Evolutionary conservation across 2,888 invertebrate genomes (phyloP), one percentile per base, ranked within the genome.

Genomic region (Ormyrus nitidulus): DNA sequence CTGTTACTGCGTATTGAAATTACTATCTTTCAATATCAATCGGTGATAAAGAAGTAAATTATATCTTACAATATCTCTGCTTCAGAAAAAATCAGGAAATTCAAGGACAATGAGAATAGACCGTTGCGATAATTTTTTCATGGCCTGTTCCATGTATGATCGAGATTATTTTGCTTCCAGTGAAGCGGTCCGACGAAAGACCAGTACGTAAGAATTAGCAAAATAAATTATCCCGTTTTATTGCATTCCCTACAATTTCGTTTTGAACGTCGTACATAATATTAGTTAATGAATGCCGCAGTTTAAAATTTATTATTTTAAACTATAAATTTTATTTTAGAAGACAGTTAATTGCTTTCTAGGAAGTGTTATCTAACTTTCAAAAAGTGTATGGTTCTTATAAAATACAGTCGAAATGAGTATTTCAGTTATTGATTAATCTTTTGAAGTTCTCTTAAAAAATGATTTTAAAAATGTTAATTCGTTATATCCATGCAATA

Each of bases 211-310:
- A 65, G 11, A 56, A 56, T 69, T 58, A 44, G 44, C 34, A 56
- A 56, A 13, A 10, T 62, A 49, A 48, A 64, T 74, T 64, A 56
- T 49, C 62, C 19, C 53, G n/a, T 70, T 61, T 72, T 62, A 62
- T 53, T 62, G 51, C 53, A 54, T 54, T 72, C 19, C n/a, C 44
- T 44, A 10, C 51, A 62, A 72, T 62, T 72, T n/a, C n/a, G 51
- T 72, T 72, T 51, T 58, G 34, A 34, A 34, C 34, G 34, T 34
- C 34, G 34, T 34, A 34, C 34, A 34, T 34, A 13, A 56, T 54
- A 68, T 51, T 54, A n/a, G 13, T 48, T 46, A 7, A 46, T 13
- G 62, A 54, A 46, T 64, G 44, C 8, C 6, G 5, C 61, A 11
- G 49, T 53, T 48, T 65, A 48, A 56, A 56, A 65, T 74, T 34